These are phyloP conservation scores for Lepilemur ruficaudatus DNA, from an alignment of 2,797 vertebrate genomes.

Conservation along the genomic window DNA sequence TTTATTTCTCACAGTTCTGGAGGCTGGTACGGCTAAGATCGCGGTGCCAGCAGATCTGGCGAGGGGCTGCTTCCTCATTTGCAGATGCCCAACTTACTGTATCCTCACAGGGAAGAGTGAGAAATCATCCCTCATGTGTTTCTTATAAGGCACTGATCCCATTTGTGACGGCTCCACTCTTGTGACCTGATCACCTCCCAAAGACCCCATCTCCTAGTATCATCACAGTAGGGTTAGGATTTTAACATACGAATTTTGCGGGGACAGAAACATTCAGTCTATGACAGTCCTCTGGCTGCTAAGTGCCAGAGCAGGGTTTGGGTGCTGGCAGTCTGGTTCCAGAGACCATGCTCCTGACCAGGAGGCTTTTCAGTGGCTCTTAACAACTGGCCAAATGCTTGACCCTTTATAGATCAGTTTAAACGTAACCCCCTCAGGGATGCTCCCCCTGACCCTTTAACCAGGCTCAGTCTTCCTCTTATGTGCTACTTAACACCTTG, in stretches of 20 bases:
- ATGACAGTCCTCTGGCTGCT: background rate
- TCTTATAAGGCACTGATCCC: background rate
- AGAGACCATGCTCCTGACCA: background rate
- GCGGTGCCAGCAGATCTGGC: background rate
- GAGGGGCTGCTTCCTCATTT: background rate
- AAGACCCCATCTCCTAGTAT: background rate
- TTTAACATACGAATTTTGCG: background rate
- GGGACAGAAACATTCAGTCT: background rate
- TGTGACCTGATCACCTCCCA: background rate
- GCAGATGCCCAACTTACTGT: background rate
- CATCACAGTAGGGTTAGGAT: background rate
- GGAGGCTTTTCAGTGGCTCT: background rate
- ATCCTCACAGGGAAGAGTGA: background rate
- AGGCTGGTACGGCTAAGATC: background rate
- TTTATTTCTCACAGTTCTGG: background rate
- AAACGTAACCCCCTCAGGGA: background rate
- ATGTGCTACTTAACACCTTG: background rate
- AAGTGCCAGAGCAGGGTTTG: background rate
- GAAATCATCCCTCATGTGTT: background rate
- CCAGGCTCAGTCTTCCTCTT: background rate
- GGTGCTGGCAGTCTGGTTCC: background rate
- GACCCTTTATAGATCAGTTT: background rate
- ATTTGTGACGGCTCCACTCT: background rate
- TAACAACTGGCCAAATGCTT: background rate
- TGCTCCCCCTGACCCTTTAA: background rate